phyloP scores from a whole-genome alignment of 2,888 invertebrate genomes.

The Agonopterix arenella region DNA sequence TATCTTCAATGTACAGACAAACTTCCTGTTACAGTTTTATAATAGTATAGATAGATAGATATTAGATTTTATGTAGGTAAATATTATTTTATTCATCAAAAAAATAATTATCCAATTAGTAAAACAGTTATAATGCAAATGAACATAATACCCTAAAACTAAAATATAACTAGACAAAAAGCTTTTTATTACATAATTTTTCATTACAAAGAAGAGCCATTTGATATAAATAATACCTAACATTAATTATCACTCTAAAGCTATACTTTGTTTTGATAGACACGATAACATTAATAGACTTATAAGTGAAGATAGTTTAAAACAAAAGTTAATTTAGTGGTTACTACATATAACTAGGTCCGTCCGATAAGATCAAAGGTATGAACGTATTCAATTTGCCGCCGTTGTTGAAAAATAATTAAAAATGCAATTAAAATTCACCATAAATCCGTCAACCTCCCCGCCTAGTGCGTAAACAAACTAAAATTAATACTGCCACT shows the following conservation, averaged over 20 bases:
- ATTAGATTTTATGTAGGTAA: no score
- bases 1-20: no score
- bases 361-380: conserved; percentile 47
- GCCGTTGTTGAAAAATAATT: conserved; percentile 68
- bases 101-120: no score
- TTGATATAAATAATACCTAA: not conserved
- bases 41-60: no score
- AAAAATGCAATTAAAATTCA: conserved; percentile 69
- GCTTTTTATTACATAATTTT: not conserved
- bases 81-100: no score
- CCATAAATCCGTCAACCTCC: conserved; percentile 64
- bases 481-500: conserved; percentile 40
- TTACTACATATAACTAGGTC: conserved; percentile 17
- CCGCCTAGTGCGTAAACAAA: conserved; percentile 60
- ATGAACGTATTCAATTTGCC: conserved; percentile 57
- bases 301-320: conserved; percentile 4
- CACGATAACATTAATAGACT: conserved; percentile 10
- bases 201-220: not conserved
- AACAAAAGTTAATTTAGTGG: not conserved
- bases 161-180: no score
- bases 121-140: no score
- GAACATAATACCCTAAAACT: no score
- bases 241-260: not conserved
- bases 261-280: not conserved
- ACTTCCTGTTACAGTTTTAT: no score